Percentiles rank a stretch among this genome's conserved stretches.
These are phyloP conservation scores for Conus canariensis DNA, from an alignment of 2,888 invertebrate species.

Conservation along the genomic window DNA sequence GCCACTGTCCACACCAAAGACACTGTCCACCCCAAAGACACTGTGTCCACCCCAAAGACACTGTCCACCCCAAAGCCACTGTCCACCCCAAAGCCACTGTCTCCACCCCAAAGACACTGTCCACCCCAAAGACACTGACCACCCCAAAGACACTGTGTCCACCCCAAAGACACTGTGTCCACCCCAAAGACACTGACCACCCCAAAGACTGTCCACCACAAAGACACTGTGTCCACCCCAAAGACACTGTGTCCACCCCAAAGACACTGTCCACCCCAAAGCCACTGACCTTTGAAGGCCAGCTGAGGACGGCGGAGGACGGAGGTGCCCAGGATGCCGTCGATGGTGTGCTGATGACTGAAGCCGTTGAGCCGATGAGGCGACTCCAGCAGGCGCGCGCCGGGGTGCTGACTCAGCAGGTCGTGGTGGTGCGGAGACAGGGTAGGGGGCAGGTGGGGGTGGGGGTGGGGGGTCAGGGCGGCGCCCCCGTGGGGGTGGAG, in stretches of 20 bases:
- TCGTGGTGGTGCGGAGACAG: not conserved
- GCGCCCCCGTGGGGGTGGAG: conserved; percentile 11
- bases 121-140: no score
- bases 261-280: not conserved
- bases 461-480: conserved; percentile 9
- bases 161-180: no score
- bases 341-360: conserved; percentile 69
- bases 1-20: no score
- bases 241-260: not conserved
- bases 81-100: no score
- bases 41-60: no score
- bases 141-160: no score
- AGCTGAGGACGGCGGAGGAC: not conserved
- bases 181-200: no score
- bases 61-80: no score
- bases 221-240: no score
- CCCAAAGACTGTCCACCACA: no score
- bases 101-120: no score
- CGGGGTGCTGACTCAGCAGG: not conserved
- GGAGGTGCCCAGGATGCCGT: conserved; percentile 65
- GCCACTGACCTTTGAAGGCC: conserved; percentile 27
- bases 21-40: no score
- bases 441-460: conserved; percentile 31
- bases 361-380: conserved; percentile 40
- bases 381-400: conserved; percentile 37